Percentiles rank a stretch among this genome's conserved stretches.
Conservation (phyloP, 1,140 invertebrate species). For the Pseudomyrmex concolor region DNA sequence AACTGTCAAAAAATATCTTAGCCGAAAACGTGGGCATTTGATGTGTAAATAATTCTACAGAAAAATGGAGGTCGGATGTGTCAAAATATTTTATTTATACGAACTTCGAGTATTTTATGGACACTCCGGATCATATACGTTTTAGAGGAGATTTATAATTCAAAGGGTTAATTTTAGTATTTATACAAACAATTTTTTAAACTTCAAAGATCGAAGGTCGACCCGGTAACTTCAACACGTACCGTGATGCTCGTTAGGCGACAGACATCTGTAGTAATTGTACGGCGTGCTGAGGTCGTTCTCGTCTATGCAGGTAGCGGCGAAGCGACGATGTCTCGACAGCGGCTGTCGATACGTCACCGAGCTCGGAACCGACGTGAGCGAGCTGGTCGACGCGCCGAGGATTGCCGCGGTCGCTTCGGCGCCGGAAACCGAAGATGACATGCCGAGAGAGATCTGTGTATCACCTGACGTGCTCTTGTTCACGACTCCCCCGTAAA, state of each 20-base stretch:
- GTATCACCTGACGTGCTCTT: slow-evolving; percentile 73
- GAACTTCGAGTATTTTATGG: not conserved
- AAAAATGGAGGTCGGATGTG: not conserved
- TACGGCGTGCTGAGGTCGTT: slow-evolving; percentile 90
- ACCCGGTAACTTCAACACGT: slow-evolving; percentile 24
- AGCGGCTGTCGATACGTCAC: slow-evolving; percentile 74
- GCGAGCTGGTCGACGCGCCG: slow-evolving; percentile 85
- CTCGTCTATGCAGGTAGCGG: slow-evolving; percentile 83
- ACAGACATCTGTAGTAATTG: slow-evolving; percentile 89
- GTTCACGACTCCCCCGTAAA: slow-evolving; percentile 72
- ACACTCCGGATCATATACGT: not conserved
- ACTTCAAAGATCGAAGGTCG: too few species aligned
- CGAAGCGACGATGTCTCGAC: slow-evolving; percentile 77
- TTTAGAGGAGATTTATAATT: not conserved
- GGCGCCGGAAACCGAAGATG: slow-evolving; percentile 80
- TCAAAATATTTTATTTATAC: not conserved
- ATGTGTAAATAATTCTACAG: not conserved
- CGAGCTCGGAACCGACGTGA: slow-evolving; percentile 78
- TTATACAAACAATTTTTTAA: not conserved
- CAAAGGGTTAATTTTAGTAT: not conserved
- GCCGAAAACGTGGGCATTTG: not conserved
- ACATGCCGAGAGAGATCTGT: slow-evolving; percentile 80
- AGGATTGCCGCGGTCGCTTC: slow-evolving; percentile 86
- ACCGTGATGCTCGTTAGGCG: slow-evolving; percentile 87
- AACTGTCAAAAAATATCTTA: not conserved